Conservation (phyloP, 2,797 vertebrate species). For the Mallotus villosus region DNA sequence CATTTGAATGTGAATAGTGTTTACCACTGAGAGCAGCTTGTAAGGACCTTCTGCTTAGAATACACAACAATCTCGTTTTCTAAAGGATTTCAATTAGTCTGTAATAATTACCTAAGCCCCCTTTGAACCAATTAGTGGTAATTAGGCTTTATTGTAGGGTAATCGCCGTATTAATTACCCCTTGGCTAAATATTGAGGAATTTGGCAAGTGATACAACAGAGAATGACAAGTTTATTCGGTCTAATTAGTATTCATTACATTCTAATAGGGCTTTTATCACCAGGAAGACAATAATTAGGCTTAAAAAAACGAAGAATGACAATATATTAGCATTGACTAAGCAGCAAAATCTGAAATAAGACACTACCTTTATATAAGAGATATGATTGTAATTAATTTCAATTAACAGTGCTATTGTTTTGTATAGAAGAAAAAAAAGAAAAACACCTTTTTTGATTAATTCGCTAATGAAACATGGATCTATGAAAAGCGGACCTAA, state of each 20-base stretch:
- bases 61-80: conserved; percentile 60
- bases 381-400: neutral
- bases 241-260: conserved; percentile 68
- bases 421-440: neutral
- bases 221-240: conserved; percentile 68
- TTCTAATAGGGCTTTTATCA: conserved; percentile 68
- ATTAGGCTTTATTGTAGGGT: conserved; percentile 76
- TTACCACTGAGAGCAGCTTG: conserved; percentile 71
- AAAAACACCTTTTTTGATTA: neutral
- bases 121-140: conserved; percentile 71
- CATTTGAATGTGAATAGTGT: conserved; percentile 84
- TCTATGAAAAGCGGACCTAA: too few relatives aligned
- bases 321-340: neutral
- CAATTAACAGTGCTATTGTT: neutral
- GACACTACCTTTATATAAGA: neutral
- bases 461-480: too few relatives aligned
- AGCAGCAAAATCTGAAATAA: neutral
- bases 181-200: conserved; percentile 74
- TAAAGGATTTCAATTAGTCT: conserved; percentile 75
- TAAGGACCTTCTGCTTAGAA: conserved; percentile 61
- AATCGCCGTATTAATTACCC: conserved; percentile 81
- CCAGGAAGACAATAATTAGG: conserved; percentile 49
- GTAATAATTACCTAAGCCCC: conserved; percentile 58
- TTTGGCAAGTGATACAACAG: conserved; percentile 66
- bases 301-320: neutral